Evolutionary conservation across 53 echinoderm and acorn worm species (phyloP), one percentile per base, ranked within the genome.

Genomic region (Echinometra lucunter): DNA sequence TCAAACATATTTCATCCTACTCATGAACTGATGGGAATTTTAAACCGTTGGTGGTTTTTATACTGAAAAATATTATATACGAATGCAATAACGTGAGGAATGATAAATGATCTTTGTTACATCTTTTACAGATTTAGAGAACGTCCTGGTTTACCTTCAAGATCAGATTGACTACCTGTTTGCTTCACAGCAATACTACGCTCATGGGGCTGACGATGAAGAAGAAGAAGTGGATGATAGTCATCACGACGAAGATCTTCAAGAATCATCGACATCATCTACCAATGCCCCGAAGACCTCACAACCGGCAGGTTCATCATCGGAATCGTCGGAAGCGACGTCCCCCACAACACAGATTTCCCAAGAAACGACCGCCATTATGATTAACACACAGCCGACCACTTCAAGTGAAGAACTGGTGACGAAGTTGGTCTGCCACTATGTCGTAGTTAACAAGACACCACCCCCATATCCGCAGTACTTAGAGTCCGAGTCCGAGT

Each of bases 161-260:
- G 92, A 92, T 45, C 92, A 92, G 53, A 92, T 92, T 38, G 53
- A 74, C 47, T 92, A 92, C 32, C 72, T 92, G 12, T 92, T 92
- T 53, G 74, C 92, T 44, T 45, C 44, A 27, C 92, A 70, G 21
- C 88, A 88, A 10, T 49, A 88, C n/a, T 88, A 56, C 32, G 53
- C 88, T 15, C 88, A 88, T 56, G 49, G 32, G 37, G 88, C n/a
- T 56, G 88, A 56, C 12, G 88, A 88, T 0, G 34, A 49, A 37
- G 21, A 83, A 4, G 88, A 55, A 44, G 40, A 23, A 21, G 45
- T 44, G 25, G 23, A 8, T 82, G 23, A n/a, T 82, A 25, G 44
- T 21, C 78, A 78, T 3, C 15, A 2, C 28, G 83, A 44, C 25
- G 83, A 15, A 44, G 25, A 25, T 83, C 27, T 83, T 47, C 27